Conservation (phyloP, 2,888 invertebrate genomes). For the Mimas tiliae region DNA sequence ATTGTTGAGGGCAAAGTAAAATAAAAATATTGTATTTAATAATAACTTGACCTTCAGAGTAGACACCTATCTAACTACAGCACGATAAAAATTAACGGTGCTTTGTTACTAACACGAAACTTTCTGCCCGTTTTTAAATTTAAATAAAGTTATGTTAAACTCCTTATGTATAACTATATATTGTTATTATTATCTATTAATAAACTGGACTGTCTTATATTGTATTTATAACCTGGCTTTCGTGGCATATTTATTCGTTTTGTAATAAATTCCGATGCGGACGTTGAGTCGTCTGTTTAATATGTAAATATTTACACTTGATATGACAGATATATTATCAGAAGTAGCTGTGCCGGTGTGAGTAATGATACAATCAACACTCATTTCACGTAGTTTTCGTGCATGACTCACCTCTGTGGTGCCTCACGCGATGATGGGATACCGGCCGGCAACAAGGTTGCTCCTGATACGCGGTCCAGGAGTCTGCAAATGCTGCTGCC, state of each 20-base stretch:
- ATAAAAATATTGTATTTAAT: background rate
- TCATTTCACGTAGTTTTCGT: background rate
- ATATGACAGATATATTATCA: constrained; percentile 13
- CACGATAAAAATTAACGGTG: background rate
- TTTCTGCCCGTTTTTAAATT: background rate
- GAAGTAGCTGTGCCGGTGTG: constrained; percentile 31
- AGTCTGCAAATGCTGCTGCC: constrained; percentile 84
- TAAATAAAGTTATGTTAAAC: background rate
- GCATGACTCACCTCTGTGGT: constrained; percentile 85
- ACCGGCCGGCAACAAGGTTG: constrained; percentile 87
- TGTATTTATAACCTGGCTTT: background rate
- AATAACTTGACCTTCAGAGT: background rate
- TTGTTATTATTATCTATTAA: too few species aligned
- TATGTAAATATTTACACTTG: constrained; percentile 49
- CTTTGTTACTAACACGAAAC: background rate
- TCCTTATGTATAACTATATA: background rate
- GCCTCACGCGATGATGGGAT: constrained; percentile 85
- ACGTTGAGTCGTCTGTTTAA: background rate
- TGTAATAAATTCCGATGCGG: constrained; percentile 10
- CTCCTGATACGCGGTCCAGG: constrained; percentile 87
- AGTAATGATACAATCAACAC: constrained; percentile 8
- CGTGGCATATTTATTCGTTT: background rate
- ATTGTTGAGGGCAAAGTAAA: background rate
- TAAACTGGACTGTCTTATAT: background rate
- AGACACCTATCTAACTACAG: background rate